Evolutionary conservation across 2,888 invertebrate species (phyloP), one percentile per base, ranked within the genome.

Genomic region (Drosophila nigritarsus): DNA sequence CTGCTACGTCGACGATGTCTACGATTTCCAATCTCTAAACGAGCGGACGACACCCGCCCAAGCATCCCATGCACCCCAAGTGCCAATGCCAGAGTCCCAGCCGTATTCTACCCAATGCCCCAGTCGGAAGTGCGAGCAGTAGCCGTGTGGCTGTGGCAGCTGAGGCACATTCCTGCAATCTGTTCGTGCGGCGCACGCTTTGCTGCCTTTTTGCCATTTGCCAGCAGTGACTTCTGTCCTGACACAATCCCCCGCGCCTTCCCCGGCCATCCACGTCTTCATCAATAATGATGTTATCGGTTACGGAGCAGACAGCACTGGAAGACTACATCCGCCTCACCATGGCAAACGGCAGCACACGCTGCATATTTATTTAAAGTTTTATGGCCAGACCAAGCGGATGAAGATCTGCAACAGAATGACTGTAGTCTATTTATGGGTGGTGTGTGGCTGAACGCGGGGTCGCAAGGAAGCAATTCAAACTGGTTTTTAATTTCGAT

Each of bases 11-110:
- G 83, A 78, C 72, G 75, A 75, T 84, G 88, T 88, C 86, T 86
- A 74, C 81, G 86, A 90, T 84, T 88, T 85, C 63, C 88, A 87
- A 89, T 90, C 87, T 87, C 81, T 82, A 86, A 86, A 86, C 86
- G 86, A 83, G 83, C 75, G 67, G 73, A 53, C 60, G 65, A 55
- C 73, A 62, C 38, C 62, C 60, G 30, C 58, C 29, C 29, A 27
- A 18, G 29, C 29, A 27, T 3, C 29, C 50, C 36, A 30, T 56
- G 51, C 67, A 64, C 74, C 66, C 55, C 65, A 64, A 76, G 76
- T 63, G 69, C 68, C 76, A 72, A 49, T 58, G 61, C 67, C 55
- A 18, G 55, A 50, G 64, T 70, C 50, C 58, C 67, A 59, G 30
- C 13, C 34, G 55, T 36, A 68, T 56, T 30, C 61, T 45, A 15